phyloP scores from a whole-genome alignment of 2,797 vertebrate genomes.

The Sciurus carolinensis region DNA sequence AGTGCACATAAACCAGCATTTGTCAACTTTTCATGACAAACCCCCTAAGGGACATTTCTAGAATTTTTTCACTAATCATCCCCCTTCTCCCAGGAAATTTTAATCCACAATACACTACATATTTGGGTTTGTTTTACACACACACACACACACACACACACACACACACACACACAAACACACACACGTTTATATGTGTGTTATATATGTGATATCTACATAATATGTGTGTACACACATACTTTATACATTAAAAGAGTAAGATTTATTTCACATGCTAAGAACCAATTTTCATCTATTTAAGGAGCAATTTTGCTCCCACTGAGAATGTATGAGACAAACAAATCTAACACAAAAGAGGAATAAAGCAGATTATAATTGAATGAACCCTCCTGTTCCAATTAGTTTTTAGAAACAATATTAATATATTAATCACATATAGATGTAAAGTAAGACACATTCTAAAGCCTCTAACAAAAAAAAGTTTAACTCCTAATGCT shows the following conservation, averaged over 20 bases:
- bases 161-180: too few species aligned
- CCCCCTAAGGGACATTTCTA: not conserved
- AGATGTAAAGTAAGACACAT: conserved; percentile 30
- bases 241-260: not conserved
- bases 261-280: not conserved
- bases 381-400: not conserved
- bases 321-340: not conserved
- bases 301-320: not conserved
- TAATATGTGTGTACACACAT: too few species aligned
- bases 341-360: conserved; percentile 31
- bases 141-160: too few species aligned
- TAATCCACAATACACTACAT: conserved; percentile 10
- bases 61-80: not conserved
- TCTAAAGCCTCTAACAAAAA: not conserved
- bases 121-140: not conserved
- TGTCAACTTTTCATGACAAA: not conserved
- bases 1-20: not conserved
- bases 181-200: too few species aligned
- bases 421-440: not conserved
- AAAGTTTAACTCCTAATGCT: not conserved
- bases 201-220: too few species aligned
- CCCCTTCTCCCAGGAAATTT: not conserved
- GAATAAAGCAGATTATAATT: not conserved
- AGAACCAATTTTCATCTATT: not conserved
- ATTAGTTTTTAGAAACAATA: not conserved